Evolutionary conservation across 2,113 vertebrate genomes (phyloP), one percentile per base, ranked within the genome.

Genomic region (Gymnogyps californianus): DNA sequence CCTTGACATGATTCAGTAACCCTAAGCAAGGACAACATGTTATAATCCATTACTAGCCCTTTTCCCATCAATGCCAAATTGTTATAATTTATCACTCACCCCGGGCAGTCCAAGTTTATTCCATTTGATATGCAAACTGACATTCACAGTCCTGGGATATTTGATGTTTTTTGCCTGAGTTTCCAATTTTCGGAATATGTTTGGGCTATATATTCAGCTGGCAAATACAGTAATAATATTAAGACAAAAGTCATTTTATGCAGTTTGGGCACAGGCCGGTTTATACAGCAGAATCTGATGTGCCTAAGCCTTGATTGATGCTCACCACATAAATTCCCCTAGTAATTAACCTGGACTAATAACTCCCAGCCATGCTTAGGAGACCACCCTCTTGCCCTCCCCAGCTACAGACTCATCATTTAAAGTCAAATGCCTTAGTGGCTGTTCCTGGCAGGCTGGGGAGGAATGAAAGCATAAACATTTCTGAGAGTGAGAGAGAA

Each of bases 261-360:
- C 70, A 93, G 70, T 83, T 86, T 93, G 87, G 59, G 72, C 31
- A 70, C 34, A 93, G 57, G 66, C 66, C 89, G 91, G 66, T 87
- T 94, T 90, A 72, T 70, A 80, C 51, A 90, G 64, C 42, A 95
- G 54, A 77, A 80, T 91, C 61, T 91, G 70, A 91, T 80, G 71
- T 83, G 75, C 42, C 87, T 70, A 36, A 80, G 54, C 65, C 47
- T 86, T 97, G 94, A 97, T 9, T 77, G 95, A 95, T 96, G 85
- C 32, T 83, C 75, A 47, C 42, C 14, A 47, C 38, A 86, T 90
- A 91, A 94, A 95, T 91, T 83, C 26, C 64, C 26, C n/a, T n/a
- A 74, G 82, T 78, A 97, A 96, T 97, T 97, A 96, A 88, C 84
- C 59, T 71, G 78, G n/a, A 75, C 75, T 91, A 95, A 83, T 90